Evolutionary conservation across 2,888 invertebrate species (phyloP), one percentile per base, ranked within the genome.

Genomic region (Agrotis clavis): DNA sequence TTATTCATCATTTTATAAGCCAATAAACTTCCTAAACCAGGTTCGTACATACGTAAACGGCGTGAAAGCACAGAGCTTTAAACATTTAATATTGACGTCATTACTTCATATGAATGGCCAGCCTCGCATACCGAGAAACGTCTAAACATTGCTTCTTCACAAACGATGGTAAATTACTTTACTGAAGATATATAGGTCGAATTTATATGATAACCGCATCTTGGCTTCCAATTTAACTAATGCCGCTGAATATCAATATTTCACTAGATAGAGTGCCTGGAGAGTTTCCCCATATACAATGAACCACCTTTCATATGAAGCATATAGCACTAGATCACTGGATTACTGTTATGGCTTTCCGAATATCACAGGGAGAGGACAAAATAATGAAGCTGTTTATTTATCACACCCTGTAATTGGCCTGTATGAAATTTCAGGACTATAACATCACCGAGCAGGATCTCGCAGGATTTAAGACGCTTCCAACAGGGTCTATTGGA

Each of bases 121-220:
- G 68, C 68, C 65, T 78, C 47, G 80, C 74, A 79, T 79, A 79
- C 74, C 77, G 3, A 47, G 18, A 0, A 47, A 64, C 14, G 45
- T 79, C 74, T 68, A 68, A 78, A 79, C 53, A 73, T 45, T 45
- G 30, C 48, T n/a, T 67, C 61, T 79, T 63, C 16, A 1, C 4
- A 16, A 41, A 51, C 6, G 30, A 41, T 51, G 14, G 14, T 51
- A 35, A 65, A 53, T 67, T 60, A 60, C 16, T 62, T n/a, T n/a
- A n/a, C n/a, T n/a, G 48, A 9, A 3, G 45, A 5, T 53, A 45
- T n/a, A n/a, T n/a, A n/a, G 13, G 25, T 61, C 7, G 62, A 30
- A 5, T n/a, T 30, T 7, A 45, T 25, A 61, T 18, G 11, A 14
- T 14, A 18, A 18, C 19, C 7, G 4, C n/a, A 57, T n/a, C 13